phyloP scores from a whole-genome alignment of 2,113 vertebrate genomes.

The Microtus oregoni region DNA sequence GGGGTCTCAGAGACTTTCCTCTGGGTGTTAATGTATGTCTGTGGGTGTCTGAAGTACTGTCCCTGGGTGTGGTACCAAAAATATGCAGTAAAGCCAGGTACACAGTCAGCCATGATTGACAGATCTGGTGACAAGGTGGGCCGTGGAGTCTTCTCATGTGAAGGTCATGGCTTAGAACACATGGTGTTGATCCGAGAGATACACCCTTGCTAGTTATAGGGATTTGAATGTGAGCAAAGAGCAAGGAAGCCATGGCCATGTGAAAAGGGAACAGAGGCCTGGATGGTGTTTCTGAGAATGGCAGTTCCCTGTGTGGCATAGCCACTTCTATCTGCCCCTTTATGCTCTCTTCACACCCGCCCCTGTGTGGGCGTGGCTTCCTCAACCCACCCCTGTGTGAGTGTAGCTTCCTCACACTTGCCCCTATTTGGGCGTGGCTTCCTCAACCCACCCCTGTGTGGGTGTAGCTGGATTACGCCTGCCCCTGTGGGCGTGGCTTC shows the following conservation, averaged over 20 bases:
- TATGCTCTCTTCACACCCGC: background rate
- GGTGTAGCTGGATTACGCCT: no score
- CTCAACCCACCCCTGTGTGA: no score
- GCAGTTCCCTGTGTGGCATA: background rate
- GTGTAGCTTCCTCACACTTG: no score
- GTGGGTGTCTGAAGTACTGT: background rate
- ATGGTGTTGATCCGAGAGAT: background rate
- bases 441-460: background rate
- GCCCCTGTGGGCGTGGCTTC: background rate
- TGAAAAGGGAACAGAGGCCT: background rate
- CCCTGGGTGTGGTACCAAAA: accelerated
- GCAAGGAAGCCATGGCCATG: background rate
- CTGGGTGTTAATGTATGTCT: accelerated
- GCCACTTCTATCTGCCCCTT: no score
- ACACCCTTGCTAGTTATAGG: background rate
- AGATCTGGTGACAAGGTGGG: background rate
- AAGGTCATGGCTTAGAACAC: background rate
- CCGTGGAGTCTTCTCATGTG: background rate
- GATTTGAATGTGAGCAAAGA: background rate
- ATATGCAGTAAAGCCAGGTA: accelerated
- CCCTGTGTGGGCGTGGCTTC: no score
- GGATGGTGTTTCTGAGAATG: background rate
- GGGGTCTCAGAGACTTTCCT: background rate
- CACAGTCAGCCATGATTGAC: accelerated
- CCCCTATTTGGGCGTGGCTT: no score